Conservation (phyloP, 1,140 invertebrate species). For the Dendrolimus punctatus region DNA sequence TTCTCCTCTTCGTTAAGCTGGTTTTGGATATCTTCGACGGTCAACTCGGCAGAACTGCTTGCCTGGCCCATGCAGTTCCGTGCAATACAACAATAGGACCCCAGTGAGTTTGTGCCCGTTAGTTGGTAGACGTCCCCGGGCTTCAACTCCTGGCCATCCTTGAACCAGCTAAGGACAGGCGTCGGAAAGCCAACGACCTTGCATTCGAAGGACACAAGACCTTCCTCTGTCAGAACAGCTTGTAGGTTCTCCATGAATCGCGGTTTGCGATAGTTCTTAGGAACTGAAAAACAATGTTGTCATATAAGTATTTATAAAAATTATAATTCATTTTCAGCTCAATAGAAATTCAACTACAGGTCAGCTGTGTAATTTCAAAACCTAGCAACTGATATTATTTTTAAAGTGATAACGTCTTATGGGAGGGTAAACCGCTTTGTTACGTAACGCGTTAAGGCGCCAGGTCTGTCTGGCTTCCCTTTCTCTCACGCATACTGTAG, state of each 20-base stretch:
- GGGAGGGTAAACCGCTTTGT: no score
- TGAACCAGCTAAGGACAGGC: constrained; percentile 89
- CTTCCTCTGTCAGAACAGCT: constrained; percentile 91
- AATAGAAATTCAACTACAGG: no score
- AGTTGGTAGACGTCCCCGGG: constrained; percentile 94
- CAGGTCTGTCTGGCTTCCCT: no score
- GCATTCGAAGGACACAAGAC: constrained; percentile 92
- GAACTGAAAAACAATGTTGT: constrained; percentile 73
- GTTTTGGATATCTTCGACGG: constrained; percentile 92
- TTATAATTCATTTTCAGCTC: no score
- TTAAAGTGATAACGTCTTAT: no score
- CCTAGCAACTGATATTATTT: no score
- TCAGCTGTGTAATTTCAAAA: no score
- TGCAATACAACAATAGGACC: constrained; percentile 93
- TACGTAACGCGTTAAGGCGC: no score
- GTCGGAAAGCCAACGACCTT: constrained; percentile 94
- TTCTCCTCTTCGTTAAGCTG: constrained; percentile 91
- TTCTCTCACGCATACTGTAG: no score
- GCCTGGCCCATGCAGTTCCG: constrained; percentile 94
- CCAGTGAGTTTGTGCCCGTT: constrained; percentile 89
- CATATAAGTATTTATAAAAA: no score
- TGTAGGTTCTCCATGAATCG: constrained; percentile 91
- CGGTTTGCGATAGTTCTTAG: constrained; percentile 91
- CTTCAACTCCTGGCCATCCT: constrained; percentile 91
- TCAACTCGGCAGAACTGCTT: constrained; percentile 87